Evolutionary conservation across 2,797 vertebrate genomes (phyloP), one percentile per base, ranked within the genome.

Genomic region (Tangara arthus): DNA sequence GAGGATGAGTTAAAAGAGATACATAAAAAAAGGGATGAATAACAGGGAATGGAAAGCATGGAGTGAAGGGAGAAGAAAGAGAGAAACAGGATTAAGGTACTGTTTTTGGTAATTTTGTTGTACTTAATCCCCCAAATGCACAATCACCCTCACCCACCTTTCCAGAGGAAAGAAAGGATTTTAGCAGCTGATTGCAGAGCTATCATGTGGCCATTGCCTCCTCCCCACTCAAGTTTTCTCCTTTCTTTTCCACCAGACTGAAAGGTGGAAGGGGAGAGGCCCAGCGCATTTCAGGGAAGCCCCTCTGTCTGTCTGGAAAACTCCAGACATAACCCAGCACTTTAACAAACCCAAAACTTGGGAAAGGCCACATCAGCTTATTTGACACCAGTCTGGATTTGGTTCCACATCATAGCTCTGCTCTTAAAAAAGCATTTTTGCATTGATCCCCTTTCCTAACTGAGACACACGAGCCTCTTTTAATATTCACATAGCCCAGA

Each of bases 31-130:
- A 90, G 4, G 27, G 9, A 95, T 96, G 93, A 94, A 42, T 55
- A 96, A 96, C 23, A 87, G 46, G 56, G 65, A 92, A 95, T 93
- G 95, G 89, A 96, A 94, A 96, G 75, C 64, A 96, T 94, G 96
- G 87, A 87, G 90, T 94, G 96, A 96, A 95, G 95, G 86, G 95
- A 97, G 92, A 97, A 95, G 96, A 96, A 96, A 97, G 93, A 95
- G 96, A 96, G 84, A 97, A 96, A 97, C 5, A 97, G 82, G 78
- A 63, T 97, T 97, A 97, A 97, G 94, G 89, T 80, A 69, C 76
- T 93, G 93, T 72, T 96, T 82, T 87, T 59, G 49, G 59, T 77
- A 47, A 39, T 24, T 89, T 63, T 71, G 56, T 84, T 24, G 9
- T 73, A 52, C 60, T 90, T 76, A 76, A 91, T 39, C 7, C 55